These are phyloP conservation scores for Archegozetes longisetosus DNA, from an alignment of 1,140 invertebrate species.

Conservation along the genomic window DNA sequence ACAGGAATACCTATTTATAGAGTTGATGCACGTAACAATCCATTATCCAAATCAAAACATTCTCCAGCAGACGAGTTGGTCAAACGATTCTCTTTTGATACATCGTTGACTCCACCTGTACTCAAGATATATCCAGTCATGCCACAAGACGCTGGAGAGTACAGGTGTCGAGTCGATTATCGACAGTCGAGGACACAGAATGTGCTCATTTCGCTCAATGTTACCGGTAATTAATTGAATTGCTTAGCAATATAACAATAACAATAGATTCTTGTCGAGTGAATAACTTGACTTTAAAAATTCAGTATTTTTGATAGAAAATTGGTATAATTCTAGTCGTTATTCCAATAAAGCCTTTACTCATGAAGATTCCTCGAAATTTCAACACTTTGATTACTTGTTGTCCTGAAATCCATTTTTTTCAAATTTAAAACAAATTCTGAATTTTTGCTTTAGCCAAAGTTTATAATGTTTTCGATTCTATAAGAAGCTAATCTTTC, in stretches of 20 bases:
- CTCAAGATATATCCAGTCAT: conserved; percentile 58
- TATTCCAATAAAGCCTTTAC: too few relatives aligned
- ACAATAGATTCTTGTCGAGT: neutral
- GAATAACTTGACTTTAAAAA: neutral
- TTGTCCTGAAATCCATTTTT: too few relatives aligned
- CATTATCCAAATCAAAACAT: conserved; percentile 9
- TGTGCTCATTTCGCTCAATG: conserved; percentile 19
- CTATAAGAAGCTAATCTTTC: too few relatives aligned
- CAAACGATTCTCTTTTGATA: conserved; percentile 18
- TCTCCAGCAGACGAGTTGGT: conserved; percentile 10
- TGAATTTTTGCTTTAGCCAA: too few relatives aligned
- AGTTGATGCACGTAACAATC: conserved; percentile 17
- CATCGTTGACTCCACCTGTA: conserved; percentile 38
- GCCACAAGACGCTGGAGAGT: conserved; percentile 60
- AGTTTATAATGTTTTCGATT: too few relatives aligned
- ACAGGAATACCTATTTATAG: conserved; percentile 29
- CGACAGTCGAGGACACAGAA: conserved; percentile 58
- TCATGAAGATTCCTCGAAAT: too few relatives aligned
- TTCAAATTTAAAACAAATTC: too few relatives aligned
- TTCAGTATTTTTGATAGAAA: too few relatives aligned
- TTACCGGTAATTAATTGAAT: conserved; percentile 22
- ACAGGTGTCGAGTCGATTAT: conserved; percentile 77
- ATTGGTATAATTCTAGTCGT: too few relatives aligned
- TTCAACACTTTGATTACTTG: too few relatives aligned
- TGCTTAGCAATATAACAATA: neutral